Conservation (phyloP, 2,113 vertebrate genomes). For the Osmerus eperlanus region DNA sequence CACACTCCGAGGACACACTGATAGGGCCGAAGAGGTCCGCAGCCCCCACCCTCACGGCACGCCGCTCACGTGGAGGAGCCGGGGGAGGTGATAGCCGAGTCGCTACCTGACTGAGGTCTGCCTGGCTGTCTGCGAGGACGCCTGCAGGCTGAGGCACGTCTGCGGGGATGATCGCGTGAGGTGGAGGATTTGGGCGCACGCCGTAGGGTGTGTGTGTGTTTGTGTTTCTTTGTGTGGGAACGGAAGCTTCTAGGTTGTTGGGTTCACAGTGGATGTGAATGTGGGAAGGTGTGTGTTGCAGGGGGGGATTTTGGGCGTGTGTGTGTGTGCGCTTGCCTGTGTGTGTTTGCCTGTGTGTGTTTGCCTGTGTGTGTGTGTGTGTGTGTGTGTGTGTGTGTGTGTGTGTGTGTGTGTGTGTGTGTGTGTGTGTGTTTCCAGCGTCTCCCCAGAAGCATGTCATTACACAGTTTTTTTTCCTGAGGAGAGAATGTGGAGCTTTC, state of each 20-base stretch:
- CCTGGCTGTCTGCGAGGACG: background rate
- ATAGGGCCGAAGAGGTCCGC: too few relatives aligned
- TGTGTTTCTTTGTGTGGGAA: slow-evolving; percentile 11
- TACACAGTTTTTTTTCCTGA: background rate
- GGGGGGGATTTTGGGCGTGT: background rate
- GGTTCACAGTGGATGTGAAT: slow-evolving; percentile 6
- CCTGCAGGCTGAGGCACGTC: too few relatives aligned
- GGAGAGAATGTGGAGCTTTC: slow-evolving; percentile 28
- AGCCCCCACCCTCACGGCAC: too few relatives aligned
- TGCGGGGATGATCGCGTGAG: too few relatives aligned
- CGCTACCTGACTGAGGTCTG: background rate
- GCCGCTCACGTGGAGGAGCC: too few relatives aligned
- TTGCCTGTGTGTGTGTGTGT: background rate
- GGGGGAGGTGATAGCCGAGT: too few relatives aligned
- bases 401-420: background rate
- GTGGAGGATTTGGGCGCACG: background rate
- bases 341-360: background rate
- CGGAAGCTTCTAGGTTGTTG: background rate
- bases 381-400: background rate
- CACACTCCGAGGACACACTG: slow-evolving; percentile 40
- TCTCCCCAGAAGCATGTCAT: slow-evolving; percentile 22
- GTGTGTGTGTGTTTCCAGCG: background rate
- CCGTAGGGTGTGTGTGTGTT: slow-evolving; percentile 11
- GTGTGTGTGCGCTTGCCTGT: background rate
- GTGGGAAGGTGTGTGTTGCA: slow-evolving; percentile 1